Evolutionary conservation across 2,797 vertebrate genomes (phyloP).

Genomic region (Nannoperca australis): DNA sequence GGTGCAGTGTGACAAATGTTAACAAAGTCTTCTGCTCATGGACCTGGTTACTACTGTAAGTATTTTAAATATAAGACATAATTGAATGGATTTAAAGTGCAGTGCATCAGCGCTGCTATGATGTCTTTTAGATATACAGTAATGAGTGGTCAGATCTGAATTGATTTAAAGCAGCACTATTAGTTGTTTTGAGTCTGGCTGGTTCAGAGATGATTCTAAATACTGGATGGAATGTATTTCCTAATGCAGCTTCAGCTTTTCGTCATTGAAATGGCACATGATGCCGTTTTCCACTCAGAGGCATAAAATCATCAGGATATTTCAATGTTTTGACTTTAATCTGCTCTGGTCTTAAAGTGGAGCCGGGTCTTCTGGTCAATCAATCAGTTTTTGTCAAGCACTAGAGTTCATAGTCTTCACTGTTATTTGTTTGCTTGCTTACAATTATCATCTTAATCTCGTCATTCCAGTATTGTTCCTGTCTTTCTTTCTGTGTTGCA

Average conservation of each 20-base stretch:
- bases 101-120: not conserved
- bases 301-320: not conserved
- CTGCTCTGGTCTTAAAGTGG: conserved; percentile 9
- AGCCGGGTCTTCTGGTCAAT: not conserved
- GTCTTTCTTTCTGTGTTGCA: not conserved
- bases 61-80: not conserved
- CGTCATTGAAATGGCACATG: not conserved
- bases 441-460: not conserved
- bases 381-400: not conserved
- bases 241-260: not conserved
- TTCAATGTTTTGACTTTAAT: conserved; percentile 10
- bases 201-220: not conserved
- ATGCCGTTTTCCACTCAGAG: conserved; percentile 11
- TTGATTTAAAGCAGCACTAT: not conserved
- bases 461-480: conserved; percentile 2
- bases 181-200: not conserved
- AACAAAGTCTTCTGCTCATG: not conserved
- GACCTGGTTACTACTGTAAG: conserved; percentile 23
- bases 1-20: not conserved
- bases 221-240: not conserved
- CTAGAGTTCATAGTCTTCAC: not conserved
- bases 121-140: not conserved
- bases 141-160: not conserved
- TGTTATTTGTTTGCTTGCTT: not conserved
- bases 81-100: not conserved